phyloP scores from a whole-genome alignment of 2,888 invertebrate species.

The Acleris sparsana region DNA sequence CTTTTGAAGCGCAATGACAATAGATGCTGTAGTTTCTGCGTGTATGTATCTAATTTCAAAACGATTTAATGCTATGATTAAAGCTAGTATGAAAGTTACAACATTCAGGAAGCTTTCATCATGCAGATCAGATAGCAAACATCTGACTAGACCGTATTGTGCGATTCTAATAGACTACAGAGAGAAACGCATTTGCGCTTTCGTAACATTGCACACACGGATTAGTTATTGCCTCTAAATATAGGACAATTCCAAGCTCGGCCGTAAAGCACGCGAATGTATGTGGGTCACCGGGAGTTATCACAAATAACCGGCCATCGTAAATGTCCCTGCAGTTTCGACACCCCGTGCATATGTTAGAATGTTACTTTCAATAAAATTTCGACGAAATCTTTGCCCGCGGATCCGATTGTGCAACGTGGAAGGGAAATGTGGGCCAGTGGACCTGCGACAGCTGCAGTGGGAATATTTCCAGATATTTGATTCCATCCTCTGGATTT shows the following conservation, averaged over 20 bases:
- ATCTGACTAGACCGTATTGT: slow-evolving; percentile 30
- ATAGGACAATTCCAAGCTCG: slow-evolving; percentile 67
- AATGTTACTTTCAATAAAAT: slow-evolving; percentile 42
- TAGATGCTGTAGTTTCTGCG: background rate
- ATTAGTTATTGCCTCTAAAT: slow-evolving; percentile 61
- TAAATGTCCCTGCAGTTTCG: slow-evolving; percentile 66
- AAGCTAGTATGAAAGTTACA: slow-evolving; percentile 7
- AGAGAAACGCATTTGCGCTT: slow-evolving; percentile 52
- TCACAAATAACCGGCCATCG: slow-evolving; percentile 63
- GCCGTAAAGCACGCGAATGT: slow-evolving; percentile 66
- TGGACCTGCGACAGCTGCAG: slow-evolving; percentile 34
- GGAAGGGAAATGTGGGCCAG: slow-evolving; percentile 35
- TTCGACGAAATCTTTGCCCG: slow-evolving; percentile 44
- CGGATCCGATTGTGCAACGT: slow-evolving; percentile 45
- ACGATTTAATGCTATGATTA: background rate
- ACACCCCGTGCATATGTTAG: slow-evolving; percentile 45
- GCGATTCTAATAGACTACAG: slow-evolving; percentile 38
- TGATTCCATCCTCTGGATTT: slow-evolving; percentile 28
- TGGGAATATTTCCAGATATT: slow-evolving; percentile 27
- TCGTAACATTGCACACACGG: slow-evolving; percentile 62
- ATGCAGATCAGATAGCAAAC: slow-evolving; percentile 21
- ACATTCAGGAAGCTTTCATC: slow-evolving; percentile 28
- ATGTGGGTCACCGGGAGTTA: slow-evolving; percentile 65
- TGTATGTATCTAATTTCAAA: background rate
- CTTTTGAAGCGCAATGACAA: background rate